phyloP scores from a whole-genome alignment of 2,888 invertebrate genomes.

The Nephrotoma flavescens region DNA sequence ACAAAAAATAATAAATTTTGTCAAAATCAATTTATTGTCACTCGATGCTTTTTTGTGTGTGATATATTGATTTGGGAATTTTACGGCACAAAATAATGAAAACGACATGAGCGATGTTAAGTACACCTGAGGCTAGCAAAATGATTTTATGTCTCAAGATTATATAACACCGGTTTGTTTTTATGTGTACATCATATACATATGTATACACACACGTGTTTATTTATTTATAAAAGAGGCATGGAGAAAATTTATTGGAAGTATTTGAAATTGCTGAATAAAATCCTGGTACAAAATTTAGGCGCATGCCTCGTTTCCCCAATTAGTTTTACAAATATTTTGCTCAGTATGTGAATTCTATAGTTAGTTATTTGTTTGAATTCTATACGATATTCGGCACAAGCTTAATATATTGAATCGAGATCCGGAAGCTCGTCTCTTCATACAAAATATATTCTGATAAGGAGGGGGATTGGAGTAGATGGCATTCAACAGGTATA shows the following conservation, averaged over 20 bases:
- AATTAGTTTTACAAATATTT: background rate
- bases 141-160: background rate
- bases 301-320: background rate
- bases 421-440: background rate
- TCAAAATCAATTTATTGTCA: background rate
- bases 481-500: background rate
- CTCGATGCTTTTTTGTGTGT: background rate
- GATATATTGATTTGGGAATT: background rate
- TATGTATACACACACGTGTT: background rate
- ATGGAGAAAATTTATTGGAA: background rate
- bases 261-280: background rate
- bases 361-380: background rate
- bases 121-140: background rate
- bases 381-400: background rate
- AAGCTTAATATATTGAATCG: background rate
- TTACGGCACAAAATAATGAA: background rate
- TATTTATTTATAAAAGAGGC: background rate
- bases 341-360: background rate
- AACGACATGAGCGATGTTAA: background rate
- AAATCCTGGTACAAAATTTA: background rate
- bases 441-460: too few species aligned
- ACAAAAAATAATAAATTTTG: background rate
- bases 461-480: background rate
- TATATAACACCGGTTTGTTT: background rate
- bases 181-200: background rate